phyloP scores from a whole-genome alignment of 2,113 vertebrate species.

The Marmota flaviventris region DNA sequence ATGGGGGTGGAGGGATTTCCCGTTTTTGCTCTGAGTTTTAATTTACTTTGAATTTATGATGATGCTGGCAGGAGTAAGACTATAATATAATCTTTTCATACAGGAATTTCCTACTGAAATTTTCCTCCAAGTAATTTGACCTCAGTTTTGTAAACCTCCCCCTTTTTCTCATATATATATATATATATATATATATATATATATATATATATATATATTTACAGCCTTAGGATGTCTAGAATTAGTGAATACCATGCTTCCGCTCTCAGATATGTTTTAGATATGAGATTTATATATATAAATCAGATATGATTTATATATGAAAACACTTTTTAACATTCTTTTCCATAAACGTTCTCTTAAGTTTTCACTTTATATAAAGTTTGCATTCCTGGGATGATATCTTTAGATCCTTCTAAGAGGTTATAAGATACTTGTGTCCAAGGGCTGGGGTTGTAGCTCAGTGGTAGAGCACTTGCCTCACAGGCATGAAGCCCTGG shows the following conservation, averaged over 20 bases:
- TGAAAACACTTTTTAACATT: neutral
- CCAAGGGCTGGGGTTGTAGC: no score
- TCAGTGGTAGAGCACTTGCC: no score
- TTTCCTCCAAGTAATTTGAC: slow-evolving; percentile 57
- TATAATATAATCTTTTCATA: slow-evolving; percentile 7
- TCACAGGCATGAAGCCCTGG: no score
- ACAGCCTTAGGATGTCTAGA: neutral
- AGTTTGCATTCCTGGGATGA: slow-evolving; percentile 45
- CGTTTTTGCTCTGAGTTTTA: slow-evolving; percentile 47
- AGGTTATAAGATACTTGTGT: slow-evolving; percentile 31
- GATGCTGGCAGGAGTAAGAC: slow-evolving; percentile 30
- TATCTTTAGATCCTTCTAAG: slow-evolving; percentile 11
- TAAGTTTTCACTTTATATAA: neutral
- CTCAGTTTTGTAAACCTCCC: neutral
- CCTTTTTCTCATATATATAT: neutral
- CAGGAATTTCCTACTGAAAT: slow-evolving; percentile 20
- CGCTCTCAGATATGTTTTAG: neutral
- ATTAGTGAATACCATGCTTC: neutral
- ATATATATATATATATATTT: neutral
- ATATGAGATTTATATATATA: no score
- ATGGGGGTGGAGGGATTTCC: neutral
- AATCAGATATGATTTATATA: slow-evolving; percentile 19
- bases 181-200: neutral
- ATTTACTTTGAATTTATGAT: slow-evolving; percentile 61
- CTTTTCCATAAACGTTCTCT: neutral